These are phyloP conservation scores for Acipenser oxyrinchus DNA, from an alignment of 2,797 vertebrate species.

Conservation along the genomic window DNA sequence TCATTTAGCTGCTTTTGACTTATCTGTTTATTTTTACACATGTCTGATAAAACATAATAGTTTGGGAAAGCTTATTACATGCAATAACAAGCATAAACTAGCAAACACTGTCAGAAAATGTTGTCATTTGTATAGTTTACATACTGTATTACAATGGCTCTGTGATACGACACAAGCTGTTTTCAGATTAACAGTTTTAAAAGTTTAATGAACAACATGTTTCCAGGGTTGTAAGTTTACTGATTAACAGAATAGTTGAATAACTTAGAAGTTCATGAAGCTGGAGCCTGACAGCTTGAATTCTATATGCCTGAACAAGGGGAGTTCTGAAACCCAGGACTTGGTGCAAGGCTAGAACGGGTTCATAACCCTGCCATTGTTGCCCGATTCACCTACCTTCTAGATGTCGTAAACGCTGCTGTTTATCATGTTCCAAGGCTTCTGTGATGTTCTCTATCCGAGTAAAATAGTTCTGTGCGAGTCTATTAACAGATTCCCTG, in stretches of 20 bases:
- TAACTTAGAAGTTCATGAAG: no score
- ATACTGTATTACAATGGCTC: background rate
- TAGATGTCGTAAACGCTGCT: constrained; percentile 41
- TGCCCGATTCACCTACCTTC: constrained; percentile 36
- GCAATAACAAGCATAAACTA: background rate
- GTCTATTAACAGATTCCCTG: constrained; percentile 47
- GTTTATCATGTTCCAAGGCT: constrained; percentile 41
- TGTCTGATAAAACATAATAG: constrained; percentile 25
- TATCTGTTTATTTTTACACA: constrained; percentile 26
- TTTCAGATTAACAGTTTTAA: no score
- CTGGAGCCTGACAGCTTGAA: background rate
- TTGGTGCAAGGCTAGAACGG: background rate
- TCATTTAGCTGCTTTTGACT: constrained; percentile 34
- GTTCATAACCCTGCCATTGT: background rate
- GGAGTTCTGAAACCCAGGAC: no score
- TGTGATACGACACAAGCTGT: background rate
- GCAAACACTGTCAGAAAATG: background rate
- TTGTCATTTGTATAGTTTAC: background rate
- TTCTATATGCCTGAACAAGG: background rate
- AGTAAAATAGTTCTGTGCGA: constrained; percentile 67
- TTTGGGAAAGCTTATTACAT: background rate
- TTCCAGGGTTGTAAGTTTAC: no score
- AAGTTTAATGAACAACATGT: no score
- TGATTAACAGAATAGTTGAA: no score
- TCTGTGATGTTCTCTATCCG: constrained; percentile 48